Evolutionary conservation across 2,888 invertebrate species (phyloP), one percentile per base, ranked within the genome.

Genomic region (Stratiomys singularior): DNA sequence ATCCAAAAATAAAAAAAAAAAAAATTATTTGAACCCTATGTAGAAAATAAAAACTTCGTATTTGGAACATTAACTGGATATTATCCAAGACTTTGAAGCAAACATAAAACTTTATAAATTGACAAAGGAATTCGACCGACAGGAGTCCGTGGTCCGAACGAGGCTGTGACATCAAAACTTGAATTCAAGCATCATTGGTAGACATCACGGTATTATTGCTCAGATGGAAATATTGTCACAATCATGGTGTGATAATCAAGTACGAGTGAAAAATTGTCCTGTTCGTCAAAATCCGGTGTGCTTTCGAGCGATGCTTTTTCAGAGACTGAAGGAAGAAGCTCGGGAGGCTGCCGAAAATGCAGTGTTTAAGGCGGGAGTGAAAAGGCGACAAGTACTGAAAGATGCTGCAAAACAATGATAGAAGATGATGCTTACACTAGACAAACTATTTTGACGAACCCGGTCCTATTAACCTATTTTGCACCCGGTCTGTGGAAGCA

Each of bases 181-280:
- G 18, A 52, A 52, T 52, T 52, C 58, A 37, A 52, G 52, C 52
- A 52, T 52, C 18, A 18, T 60, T 60, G 23, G 60, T 60, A 60
- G 23, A 60, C 2, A 46, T 47, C 18, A 76, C 28, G 18, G 76
- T 37, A 60, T 76, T 60, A 76, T 76, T 21, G 63, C 76, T 44
- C 15, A 60, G 28, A 76, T 60, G 76, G 76, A 76, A 60, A 60
- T 1, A 58, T 1, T 76, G 47, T 60, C 60, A 47, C 4, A 76
- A 23, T 58, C 60, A 60, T 76, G 60, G 60, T 76, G 76, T 60
- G 76, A 60, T 76, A 60, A 76, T 76, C 76, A 76, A 76, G 76
- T 76, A 30, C 30, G 23, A n/a, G n/a, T 76, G 27, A 76, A 76
- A 58, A 76, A 76, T 76, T 76, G 27, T 76, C 76, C 76, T 60